Base-by-base conservation (phyloP, 2,888 invertebrate species). In the Tenthredo distinguenda region DNA sequence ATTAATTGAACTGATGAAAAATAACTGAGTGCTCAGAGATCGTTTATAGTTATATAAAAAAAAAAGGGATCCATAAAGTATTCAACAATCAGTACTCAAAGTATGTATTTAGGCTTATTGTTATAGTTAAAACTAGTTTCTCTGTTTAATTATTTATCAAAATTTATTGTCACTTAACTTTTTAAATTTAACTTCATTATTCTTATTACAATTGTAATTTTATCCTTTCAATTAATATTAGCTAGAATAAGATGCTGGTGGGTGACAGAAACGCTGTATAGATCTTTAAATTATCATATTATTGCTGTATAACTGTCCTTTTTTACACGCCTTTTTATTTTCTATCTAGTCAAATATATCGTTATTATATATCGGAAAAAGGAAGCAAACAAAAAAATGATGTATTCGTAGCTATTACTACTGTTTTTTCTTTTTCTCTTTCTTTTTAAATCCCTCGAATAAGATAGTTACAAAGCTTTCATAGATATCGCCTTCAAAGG, bases 281-380 rank as follows among this genome's bases (percentile, higher is more conserved):
- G 40, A 72, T 72, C 10, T 58, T n/a, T 79, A 15, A 58, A 34
- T 18, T 79, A 34, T 79, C 21, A 15, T 55, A 55, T 34, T 79
- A 7, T 50, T 55, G n/a, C 31, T 55, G 43, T 79, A 18, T 34
- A 31, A 79, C 18, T 55, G 79, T 55, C 7, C 34, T 58, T 79
- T 31, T 55, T 79, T 43, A 76, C 34, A 79, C 31, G 47, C 21
- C n/a, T 79, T 79, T 31, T 79, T 37, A 55, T 79, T 34, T 55
- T 37, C n/a, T 79, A 79, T 37, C n/a, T 79, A 79, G 79, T 79
- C 79, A 55, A 79, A 79, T 55, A 79, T 79, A 34, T 26, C n/a
- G 15, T 79, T 77, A 58, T 55, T 58, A 18, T 34, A 55, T 79
- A 79, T 50, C 79, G 1, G n/a, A 31, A 31, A 37, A 9, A 76